Evolutionary conservation across 2,888 invertebrate genomes (phyloP).

Genomic region (Patella ulyssiponensis): DNA sequence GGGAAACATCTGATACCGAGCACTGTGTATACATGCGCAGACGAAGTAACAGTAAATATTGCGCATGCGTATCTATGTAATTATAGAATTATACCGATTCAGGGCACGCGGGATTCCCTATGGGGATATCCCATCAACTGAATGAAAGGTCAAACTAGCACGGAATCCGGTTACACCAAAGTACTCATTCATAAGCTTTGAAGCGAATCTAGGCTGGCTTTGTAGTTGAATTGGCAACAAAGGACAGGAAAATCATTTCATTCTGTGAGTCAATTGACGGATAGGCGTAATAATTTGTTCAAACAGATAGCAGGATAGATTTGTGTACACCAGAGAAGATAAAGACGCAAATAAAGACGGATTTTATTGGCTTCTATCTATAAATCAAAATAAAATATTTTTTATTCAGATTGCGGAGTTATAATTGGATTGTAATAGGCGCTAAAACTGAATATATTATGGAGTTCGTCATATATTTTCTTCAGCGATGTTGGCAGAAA

Average conservation of each 20-base stretch:
- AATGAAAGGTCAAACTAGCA: constrained; percentile 54
- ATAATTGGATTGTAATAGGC: too few species aligned
- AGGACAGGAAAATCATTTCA: constrained; percentile 16
- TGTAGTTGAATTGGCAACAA: constrained; percentile 10
- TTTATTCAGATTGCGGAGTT: too few species aligned
- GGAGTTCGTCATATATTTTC: too few species aligned
- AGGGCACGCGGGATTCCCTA: constrained; percentile 55
- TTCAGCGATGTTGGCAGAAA: too few species aligned
- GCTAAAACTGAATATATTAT: too few species aligned
- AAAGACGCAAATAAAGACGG: too few species aligned
- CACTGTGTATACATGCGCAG: constrained; percentile 57
- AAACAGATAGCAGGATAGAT: constrained; percentile 10
- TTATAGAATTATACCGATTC: constrained; percentile 44
- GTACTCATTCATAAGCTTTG: constrained; percentile 26
- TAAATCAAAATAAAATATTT: too few species aligned
- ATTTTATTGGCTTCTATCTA: too few species aligned
- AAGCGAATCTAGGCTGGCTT: constrained; percentile 21
- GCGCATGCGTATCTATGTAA: constrained; percentile 53
- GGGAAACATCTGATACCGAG: constrained; percentile 61
- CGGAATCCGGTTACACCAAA: constrained; percentile 24
- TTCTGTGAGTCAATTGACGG: constrained; percentile 13
- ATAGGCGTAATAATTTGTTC: constrained; percentile 22
- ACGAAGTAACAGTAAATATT: constrained; percentile 41
- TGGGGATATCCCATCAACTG: constrained; percentile 47
- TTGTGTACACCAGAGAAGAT: neutral